Evolutionary conservation across 2,113 vertebrate genomes (phyloP), one percentile per base, ranked within the genome.

Genomic region (Bufo bufo): DNA sequence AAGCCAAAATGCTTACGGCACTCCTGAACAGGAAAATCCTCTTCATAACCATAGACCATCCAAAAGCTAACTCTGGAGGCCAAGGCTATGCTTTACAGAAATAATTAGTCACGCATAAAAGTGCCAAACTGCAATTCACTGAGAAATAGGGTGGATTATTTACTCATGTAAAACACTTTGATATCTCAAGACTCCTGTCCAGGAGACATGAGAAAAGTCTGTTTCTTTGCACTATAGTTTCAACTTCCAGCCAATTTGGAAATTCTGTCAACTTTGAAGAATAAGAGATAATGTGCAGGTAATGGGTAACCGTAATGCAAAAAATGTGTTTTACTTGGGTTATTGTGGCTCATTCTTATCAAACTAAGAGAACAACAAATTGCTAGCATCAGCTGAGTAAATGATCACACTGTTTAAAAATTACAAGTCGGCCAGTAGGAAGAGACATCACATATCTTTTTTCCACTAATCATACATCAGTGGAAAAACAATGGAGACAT

Each of bases 131-230:
- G 61, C 72, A 89, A 77, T 69, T 84, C 74, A 77, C 81, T 66
- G 17, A 78, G 69, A 75, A 89, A 89, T 69, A 66, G 87, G 78
- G 72, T 78, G 74, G 72, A 84, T 84, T 84, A 77, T 58, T 84
- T 77, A 89, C n/a, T 84, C 87, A 66, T 84, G 72, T 84, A 74
- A 89, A 89, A 66, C 10, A 54, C 87, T 89, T 89, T 89, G 87
- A 89, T 89, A 84, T 56, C 65, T 83, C 61, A 69, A 54, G 65
- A 66, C 47, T 83, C 81, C 45, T 43, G 33, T 49, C 86, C 78
- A 87, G 43, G 14, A 84, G 81, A 84, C 87, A 89, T 58, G 23
- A 89, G 72, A 82, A 89, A 82, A 82, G 77, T 56, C 81, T 86
- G 85, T 86, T 86, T 86, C 78, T 87, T 82, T 77, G 58, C 59